These are phyloP conservation scores for Simalia tracyae DNA, from an alignment of 2,797 vertebrate genomes.

Conservation along the genomic window DNA sequence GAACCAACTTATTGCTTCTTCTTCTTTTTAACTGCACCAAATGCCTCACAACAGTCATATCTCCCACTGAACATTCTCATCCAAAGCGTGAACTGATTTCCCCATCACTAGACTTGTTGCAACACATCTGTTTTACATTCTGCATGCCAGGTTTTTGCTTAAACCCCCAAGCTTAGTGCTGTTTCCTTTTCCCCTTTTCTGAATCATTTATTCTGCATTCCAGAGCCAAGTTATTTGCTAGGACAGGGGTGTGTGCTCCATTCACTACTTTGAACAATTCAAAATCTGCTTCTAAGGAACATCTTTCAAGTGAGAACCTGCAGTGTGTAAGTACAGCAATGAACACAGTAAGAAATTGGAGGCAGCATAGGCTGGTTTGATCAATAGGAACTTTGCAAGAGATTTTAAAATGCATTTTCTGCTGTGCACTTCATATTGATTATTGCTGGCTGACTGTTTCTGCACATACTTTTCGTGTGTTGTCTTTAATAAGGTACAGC, in stretches of 20 bases:
- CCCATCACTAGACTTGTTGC: constrained; percentile 64
- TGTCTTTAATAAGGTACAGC: constrained; percentile 34
- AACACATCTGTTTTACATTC: constrained; percentile 72
- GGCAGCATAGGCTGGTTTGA: not conserved
- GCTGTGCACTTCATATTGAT: constrained; percentile 20
- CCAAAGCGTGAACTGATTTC: constrained; percentile 37
- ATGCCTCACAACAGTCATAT: constrained; percentile 19
- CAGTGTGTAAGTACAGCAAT: not conserved
- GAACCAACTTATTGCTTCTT: constrained; percentile 27
- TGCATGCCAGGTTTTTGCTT: constrained; percentile 60
- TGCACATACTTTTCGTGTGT: constrained; percentile 18
- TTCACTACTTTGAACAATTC: constrained; percentile 21
- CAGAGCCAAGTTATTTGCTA: constrained; percentile 56
- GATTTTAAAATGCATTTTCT: constrained; percentile 20
- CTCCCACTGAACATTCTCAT: constrained; percentile 29
- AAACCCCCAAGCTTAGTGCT: constrained; percentile 53
- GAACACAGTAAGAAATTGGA: constrained; percentile 11
- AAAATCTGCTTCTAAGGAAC: constrained; percentile 25
- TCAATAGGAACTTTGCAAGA: not conserved
- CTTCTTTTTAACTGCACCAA: constrained; percentile 29
- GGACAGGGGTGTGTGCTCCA: constrained; percentile 22
- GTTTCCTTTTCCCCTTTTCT: constrained; percentile 36
- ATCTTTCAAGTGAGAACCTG: constrained; percentile 15
- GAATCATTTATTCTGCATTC: constrained; percentile 67
- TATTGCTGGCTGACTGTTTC: constrained; percentile 8